Percentiles rank a stretch among this genome's conserved stretches.
phyloP scores from a whole-genome alignment of 2,797 vertebrate species.

The Ceyx erithaca region DNA sequence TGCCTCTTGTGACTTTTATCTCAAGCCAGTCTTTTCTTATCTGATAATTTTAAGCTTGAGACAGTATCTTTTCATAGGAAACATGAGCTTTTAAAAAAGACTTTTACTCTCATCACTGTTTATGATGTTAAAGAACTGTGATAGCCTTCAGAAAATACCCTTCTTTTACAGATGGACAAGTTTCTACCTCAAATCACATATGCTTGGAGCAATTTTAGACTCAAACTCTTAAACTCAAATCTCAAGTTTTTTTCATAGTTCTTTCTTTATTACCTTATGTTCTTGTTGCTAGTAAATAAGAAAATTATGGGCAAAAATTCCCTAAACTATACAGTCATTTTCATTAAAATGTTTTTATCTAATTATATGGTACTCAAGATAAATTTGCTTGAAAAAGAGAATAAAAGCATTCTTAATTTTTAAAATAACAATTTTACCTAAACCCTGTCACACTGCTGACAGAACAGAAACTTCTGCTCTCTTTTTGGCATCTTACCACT shows the following conservation, averaged over 20 bases:
- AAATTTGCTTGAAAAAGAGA: constrained; percentile 67
- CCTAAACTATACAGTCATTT: constrained; percentile 67
- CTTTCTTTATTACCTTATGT: constrained; percentile 67
- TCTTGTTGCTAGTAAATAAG: constrained; percentile 70
- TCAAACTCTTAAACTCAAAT: not conserved
- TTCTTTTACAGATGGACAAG: constrained; percentile 55
- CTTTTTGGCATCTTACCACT: constrained; percentile 75
- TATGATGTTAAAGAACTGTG: constrained; percentile 72
- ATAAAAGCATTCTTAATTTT: constrained; percentile 75
- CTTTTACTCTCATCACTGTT: constrained; percentile 70
- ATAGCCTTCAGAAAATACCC: constrained; percentile 12
- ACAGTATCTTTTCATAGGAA: constrained; percentile 69
- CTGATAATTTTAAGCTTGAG: constrained; percentile 70
- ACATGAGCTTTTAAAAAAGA: constrained; percentile 69
- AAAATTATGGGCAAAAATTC: constrained; percentile 71
- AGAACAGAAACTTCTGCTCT: constrained; percentile 70
- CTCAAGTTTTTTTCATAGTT: constrained; percentile 66
- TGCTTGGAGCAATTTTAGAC: not conserved
- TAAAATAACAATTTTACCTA: constrained; percentile 70
- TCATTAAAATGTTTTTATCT: constrained; percentile 61
- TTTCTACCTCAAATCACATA: not conserved
- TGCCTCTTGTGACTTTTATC: constrained; percentile 31
- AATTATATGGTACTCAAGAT: constrained; percentile 53
- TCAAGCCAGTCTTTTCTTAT: constrained; percentile 60
- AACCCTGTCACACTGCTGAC: constrained; percentile 76